Conservation (phyloP, 2,797 vertebrate species). For the Onychomys leucogaster region DNA sequence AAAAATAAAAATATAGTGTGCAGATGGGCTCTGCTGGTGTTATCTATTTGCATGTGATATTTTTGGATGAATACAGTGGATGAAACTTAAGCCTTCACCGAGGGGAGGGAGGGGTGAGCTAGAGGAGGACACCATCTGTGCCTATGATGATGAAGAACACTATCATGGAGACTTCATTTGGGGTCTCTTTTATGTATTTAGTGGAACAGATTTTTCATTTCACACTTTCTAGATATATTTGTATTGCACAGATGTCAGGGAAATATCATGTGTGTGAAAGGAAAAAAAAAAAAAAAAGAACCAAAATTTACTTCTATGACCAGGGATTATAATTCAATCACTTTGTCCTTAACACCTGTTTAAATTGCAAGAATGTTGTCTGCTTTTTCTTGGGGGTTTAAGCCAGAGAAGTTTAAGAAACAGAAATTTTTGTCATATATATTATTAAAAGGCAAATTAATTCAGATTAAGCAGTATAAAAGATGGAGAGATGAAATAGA, state of each 20-base stretch:
- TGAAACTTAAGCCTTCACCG: constrained; percentile 44
- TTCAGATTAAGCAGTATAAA: not conserved
- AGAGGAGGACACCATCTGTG: constrained; percentile 65
- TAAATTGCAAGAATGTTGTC: not conserved
- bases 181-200: constrained; percentile 80
- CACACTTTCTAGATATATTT: constrained; percentile 83
- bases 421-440: constrained; percentile 2
- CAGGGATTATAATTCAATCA: constrained; percentile 67
- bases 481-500: not conserved
- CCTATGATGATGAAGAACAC: constrained; percentile 53
- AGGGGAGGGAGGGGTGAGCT: not conserved
- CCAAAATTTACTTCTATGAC: constrained; percentile 65
- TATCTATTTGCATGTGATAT: constrained; percentile 28
- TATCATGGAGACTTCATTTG: constrained; percentile 62
- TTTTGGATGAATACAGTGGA: constrained; percentile 45
- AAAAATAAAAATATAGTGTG: constrained; percentile 25
- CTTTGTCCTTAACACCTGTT: constrained; percentile 65
- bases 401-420: constrained; percentile 24
- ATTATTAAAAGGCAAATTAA: constrained; percentile 1
- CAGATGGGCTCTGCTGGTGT: constrained; percentile 2
- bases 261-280: constrained; percentile 76
- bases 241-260: constrained; percentile 81
- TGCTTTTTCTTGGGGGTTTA: constrained; percentile 47
- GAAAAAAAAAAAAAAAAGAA: constrained; percentile 44
- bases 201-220: constrained; percentile 80